These are phyloP conservation scores for Gortyna flavago DNA, from an alignment of 2,888 invertebrate genomes.

Conservation along the genomic window DNA sequence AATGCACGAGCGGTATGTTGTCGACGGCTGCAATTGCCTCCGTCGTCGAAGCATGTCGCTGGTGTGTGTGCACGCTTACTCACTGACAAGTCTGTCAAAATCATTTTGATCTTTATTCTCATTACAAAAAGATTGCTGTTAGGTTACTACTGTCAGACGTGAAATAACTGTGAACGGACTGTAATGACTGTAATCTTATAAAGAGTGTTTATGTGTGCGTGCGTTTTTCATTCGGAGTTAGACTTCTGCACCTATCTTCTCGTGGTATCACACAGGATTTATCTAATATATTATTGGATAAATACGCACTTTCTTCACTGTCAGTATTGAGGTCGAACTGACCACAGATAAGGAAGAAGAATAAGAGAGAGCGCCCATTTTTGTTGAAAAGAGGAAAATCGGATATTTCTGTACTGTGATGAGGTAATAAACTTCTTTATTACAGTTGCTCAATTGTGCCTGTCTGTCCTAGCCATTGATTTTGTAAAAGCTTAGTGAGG, in stretches of 20 bases:
- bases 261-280: slow-evolving; percentile 33
- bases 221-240: neutral
- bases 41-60: too few species aligned
- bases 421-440: slow-evolving; percentile 33
- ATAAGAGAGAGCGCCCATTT: slow-evolving; percentile 28
- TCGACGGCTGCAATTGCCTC: too few species aligned
- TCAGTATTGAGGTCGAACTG: slow-evolving; percentile 43
- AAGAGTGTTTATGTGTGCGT: neutral
- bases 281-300: slow-evolving; percentile 59
- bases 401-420: slow-evolving; percentile 26
- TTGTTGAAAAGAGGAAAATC: slow-evolving; percentile 43
- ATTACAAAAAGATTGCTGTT: neutral
- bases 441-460: neutral
- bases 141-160: neutral
- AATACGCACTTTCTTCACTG: slow-evolving; percentile 39
- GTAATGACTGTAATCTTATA: neutral
- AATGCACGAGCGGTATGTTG: too few species aligned
- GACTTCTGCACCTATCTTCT: neutral
- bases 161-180: neutral
- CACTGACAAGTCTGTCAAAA: neutral
- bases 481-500: neutral
- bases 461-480: neutral
- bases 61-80: neutral
- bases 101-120: neutral
- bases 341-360: slow-evolving; percentile 40